A percentile compares a stretch with the other conserved stretches of the same genome.
phyloP scores from a whole-genome alignment of 2,888 invertebrate species.

The Drosophila multiciliata region DNA sequence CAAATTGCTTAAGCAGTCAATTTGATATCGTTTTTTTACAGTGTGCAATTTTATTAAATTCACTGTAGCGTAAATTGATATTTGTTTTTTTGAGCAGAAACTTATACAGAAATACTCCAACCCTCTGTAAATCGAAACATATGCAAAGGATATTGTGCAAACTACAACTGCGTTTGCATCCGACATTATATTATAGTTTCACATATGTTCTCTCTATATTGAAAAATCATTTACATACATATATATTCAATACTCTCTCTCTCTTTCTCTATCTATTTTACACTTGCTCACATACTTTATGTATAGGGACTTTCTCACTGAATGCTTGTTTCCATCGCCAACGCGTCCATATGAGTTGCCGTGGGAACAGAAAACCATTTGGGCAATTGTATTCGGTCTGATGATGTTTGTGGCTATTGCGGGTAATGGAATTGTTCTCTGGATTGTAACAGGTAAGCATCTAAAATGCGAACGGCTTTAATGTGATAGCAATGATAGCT shows the following conservation, averaged over 20 bases:
- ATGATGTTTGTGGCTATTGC: constrained; percentile 93
- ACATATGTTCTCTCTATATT: not conserved
- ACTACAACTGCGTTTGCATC: constrained; percentile 7
- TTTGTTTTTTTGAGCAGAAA: constrained; percentile 13
- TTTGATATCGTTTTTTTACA: not conserved
- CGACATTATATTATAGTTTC: constrained; percentile 12
- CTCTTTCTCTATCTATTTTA: not conserved
- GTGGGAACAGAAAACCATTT: constrained; percentile 90
- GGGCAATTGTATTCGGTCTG: constrained; percentile 90
- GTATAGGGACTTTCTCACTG: constrained; percentile 86
- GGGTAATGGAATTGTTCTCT: constrained; percentile 96
- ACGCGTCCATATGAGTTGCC: constrained; percentile 87
- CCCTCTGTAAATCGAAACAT: not conserved
- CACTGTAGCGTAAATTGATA: constrained; percentile 35
- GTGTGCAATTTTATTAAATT: constrained; percentile 28
- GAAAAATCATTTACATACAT: not conserved
- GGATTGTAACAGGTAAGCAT: constrained; percentile 93
- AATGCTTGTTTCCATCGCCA: constrained; percentile 87
- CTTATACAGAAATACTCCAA: not conserved
- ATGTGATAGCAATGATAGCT: not conserved
- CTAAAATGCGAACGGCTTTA: constrained; percentile 6
- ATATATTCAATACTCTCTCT: not conserved
- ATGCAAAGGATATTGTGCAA: constrained; percentile 17
- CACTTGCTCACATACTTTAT: not conserved
- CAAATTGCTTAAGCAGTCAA: constrained; percentile 6